Conservation (phyloP, 2,888 invertebrate genomes). For the Microchrysa polita region DNA sequence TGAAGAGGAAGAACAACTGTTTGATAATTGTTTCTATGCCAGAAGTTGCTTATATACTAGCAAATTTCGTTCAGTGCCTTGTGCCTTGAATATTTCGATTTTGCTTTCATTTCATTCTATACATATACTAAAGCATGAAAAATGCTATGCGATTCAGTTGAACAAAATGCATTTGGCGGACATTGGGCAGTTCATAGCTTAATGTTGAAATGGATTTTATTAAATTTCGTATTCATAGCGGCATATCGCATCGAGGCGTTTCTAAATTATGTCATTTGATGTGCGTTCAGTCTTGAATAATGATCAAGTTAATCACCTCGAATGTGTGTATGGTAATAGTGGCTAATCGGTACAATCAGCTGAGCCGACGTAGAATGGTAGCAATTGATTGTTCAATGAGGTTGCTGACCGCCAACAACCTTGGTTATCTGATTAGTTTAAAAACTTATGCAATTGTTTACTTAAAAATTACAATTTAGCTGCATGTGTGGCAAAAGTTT, state of each 20-base stretch:
- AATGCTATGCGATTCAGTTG: not conserved
- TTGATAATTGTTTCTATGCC: not conserved
- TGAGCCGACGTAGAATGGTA: not conserved
- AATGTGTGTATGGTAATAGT: not conserved
- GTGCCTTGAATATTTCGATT: constrained; percentile 8
- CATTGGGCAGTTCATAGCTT: not conserved
- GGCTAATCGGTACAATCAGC: not conserved
- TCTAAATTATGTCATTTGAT: constrained; percentile 32
- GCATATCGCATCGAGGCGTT: constrained; percentile 3
- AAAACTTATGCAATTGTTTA: not conserved
- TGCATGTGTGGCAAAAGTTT: too few relatives aligned
- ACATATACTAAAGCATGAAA: not conserved
- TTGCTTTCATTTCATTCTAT: not conserved
- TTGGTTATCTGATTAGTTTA: too few relatives aligned
- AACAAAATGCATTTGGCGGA: not conserved
- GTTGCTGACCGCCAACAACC: not conserved
- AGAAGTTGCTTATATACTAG: constrained; percentile 11
- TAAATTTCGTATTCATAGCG: constrained; percentile 12
- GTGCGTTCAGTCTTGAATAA: not conserved
- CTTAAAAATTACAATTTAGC: too few relatives aligned
- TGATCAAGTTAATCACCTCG: constrained; percentile 5
- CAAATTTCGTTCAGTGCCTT: not conserved
- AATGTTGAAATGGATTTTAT: not conserved
- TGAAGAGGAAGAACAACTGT: constrained; percentile 15
- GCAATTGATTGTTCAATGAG: not conserved